A percentile compares a stretch with the other conserved stretches of the same genome.
phyloP scores from a whole-genome alignment of 2,113 vertebrate genomes.

The Eurypyga helias region DNA sequence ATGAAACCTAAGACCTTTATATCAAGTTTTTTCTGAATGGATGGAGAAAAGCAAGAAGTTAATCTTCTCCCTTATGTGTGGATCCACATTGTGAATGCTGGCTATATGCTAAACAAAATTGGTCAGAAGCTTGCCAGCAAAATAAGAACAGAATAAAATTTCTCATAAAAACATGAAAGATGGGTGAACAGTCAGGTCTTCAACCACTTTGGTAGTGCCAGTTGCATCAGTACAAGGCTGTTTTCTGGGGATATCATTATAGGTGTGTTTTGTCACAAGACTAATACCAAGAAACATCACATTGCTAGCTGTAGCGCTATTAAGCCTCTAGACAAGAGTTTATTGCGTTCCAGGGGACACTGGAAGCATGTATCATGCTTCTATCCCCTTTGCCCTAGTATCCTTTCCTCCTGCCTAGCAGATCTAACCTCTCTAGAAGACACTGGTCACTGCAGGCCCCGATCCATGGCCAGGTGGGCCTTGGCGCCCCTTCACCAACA shows the following conservation, averaged over 20 bases:
- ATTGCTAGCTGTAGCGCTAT: neutral
- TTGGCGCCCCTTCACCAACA: neutral
- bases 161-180: neutral
- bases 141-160: neutral
- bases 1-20: neutral
- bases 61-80: neutral
- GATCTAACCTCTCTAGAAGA: neutral
- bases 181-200: neutral
- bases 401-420: neutral
- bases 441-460: neutral
- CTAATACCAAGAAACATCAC: neutral
- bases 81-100: neutral
- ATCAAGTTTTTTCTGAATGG: neutral
- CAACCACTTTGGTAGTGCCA: neutral
- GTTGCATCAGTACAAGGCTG: neutral
- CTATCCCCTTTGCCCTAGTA: neutral
- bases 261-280: neutral
- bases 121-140: neutral
- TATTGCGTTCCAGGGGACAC: neutral
- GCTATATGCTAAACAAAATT: neutral
- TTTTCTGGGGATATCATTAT: neutral
- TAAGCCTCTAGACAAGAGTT: neutral
- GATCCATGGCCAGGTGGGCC: no score
- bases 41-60: neutral
- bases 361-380: neutral